These are phyloP conservation scores for Pterophyllum scalare DNA, from an alignment of 2,113 vertebrate genomes.

Conservation along the genomic window DNA sequence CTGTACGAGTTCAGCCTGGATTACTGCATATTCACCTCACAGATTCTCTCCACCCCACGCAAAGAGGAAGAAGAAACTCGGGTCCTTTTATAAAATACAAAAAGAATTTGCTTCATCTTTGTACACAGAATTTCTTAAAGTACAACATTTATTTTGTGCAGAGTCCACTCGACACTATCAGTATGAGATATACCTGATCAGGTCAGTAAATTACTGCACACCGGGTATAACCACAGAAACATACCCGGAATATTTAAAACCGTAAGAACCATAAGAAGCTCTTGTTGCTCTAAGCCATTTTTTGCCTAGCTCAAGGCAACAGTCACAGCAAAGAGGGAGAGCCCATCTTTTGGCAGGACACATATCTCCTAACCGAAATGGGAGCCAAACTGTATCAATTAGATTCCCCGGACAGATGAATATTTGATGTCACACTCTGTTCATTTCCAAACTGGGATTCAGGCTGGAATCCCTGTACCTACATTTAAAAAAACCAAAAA, in stretches of 20 bases:
- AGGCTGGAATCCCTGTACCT: constrained; percentile 19
- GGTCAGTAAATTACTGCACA: constrained; percentile 16
- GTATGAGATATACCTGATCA: constrained; percentile 12
- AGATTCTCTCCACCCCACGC: neutral
- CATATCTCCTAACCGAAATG: constrained; percentile 30
- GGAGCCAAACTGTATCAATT: constrained; percentile 30
- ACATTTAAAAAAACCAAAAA: neutral
- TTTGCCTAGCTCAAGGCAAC: constrained; percentile 22
- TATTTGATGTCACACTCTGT: constrained; percentile 60
- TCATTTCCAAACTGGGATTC: constrained; percentile 23
- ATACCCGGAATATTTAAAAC: constrained; percentile 19
- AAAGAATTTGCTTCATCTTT: neutral
- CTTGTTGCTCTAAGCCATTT: constrained; percentile 16
- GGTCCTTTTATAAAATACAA: neutral
- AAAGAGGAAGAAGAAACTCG: fast-evolving
- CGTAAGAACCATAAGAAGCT: constrained; percentile 4
- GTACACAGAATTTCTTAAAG: neutral
- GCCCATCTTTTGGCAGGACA: constrained; percentile 29
- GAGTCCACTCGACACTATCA: neutral
- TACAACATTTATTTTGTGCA: neutral
- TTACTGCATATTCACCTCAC: neutral
- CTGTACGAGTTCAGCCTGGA: neutral
- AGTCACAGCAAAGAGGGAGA: neutral
- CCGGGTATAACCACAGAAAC: constrained; percentile 9
- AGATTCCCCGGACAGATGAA: constrained; percentile 58